Base-by-base conservation (phyloP, 1,140 invertebrate species). In the Dendrolimus kikuchii region DNA sequence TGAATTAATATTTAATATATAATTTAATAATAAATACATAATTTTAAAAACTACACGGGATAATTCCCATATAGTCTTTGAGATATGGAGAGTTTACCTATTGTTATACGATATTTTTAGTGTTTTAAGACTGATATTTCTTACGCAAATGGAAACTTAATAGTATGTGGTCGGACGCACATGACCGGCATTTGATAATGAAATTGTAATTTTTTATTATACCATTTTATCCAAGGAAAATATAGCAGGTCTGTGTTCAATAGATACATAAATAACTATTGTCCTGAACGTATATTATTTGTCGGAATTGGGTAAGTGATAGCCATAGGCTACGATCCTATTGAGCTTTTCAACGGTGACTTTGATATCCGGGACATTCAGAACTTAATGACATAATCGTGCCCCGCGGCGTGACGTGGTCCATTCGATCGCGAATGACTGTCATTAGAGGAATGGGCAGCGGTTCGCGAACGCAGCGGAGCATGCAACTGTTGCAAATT, bases 311-410 rank as follows among this genome's bases (percentile, higher is more conserved):
- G 46, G 46, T 46, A 42, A 37, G 39, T 56, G 55, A 64, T 63
- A 46, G 68, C 74, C 66, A 51, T 52, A 49, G 72, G 74, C 74
- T 60, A 62, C 68, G 44, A 40, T 57, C 5, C 59, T 60, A 70
- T 70, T 68, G 64, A 67, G 68, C 63, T 68, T 76, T 76, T 71
- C 66, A 69, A 68, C 64, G 61, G 59, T 3, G 23, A 23, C 53
- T 57, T 66, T 55, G 64, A 75, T 66, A 71, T 66, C 67, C 68
- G 66, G 57, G 67, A 73, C 66, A 63, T 65, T 62, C 61, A 61
- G 50, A 48, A 55, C 49, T 57, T 77, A 78, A 82, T 79, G 74
- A 74, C 70, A 78, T 81, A 80, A 81, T 77, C 74, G 57, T 23
- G 48, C 62, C 78, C 73, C 53, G 62, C 53, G 71, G 78, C 74